Evolutionary conservation across 2,113 vertebrate genomes (phyloP), one percentile per base, ranked within the genome.

Genomic region (Albula goreensis): DNA sequence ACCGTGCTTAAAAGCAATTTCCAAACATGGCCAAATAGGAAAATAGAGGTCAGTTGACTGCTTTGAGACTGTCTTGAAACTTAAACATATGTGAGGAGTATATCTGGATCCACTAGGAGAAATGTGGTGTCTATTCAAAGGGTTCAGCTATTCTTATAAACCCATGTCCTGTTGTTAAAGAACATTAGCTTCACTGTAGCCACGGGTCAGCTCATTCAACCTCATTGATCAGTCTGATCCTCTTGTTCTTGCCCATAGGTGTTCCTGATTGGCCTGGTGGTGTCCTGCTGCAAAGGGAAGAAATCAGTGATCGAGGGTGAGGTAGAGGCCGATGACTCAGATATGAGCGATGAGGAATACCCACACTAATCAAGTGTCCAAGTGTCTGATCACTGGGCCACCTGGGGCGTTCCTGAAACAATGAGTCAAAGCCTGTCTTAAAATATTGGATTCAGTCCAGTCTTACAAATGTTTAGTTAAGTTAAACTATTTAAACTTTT

Each of bases 241-340:
- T 77, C 12, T 80, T 15, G 25, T 78, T 1, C 11, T 53, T 52
- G 5, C 22, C n/a, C 66, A 12, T 90, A 99, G 98, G 95, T 97
- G 22, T 99, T 99, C 86, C 91, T 99, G 90, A 93, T 99, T 82
- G 98, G 98, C 77, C 93, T 99, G 91, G 90, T 96, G 88, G 96
- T 99, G 83, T 99, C 98, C 15, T 99, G 98, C 93, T 99, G 97
- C 94, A 97, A 96, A 95, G 98, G 98, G 88, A 99, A 98, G 95
- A 99, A 97, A 89, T 99, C 98, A 0, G 96, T 99, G 93, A 97
- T 99, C 89, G 98, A 99, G 94, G 98, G 97, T 85, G 97, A 97
- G 90, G 96, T 97, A 89, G 97, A 98, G 89, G 97, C 97, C 12
- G 97, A 98, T 8, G 98, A 99, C 90, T 99, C 97, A 19, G 98